phyloP scores from a whole-genome alignment of 2,888 invertebrate genomes.

The Caradrina clavipalpis region DNA sequence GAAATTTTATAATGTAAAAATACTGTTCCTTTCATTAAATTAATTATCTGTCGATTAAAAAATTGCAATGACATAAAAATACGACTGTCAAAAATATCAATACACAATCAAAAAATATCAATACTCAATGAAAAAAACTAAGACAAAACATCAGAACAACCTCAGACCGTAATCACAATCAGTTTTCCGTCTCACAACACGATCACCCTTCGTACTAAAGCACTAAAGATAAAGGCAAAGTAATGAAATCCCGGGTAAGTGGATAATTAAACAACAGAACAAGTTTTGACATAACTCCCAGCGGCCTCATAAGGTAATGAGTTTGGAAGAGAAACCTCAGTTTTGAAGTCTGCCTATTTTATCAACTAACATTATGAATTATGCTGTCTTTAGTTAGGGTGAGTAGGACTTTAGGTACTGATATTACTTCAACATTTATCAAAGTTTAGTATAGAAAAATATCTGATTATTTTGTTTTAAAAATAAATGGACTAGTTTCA shows the following conservation, averaged over 20 bases:
- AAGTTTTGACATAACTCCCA: slow-evolving; percentile 64
- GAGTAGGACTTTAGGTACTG: background rate
- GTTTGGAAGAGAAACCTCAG: slow-evolving; percentile 57
- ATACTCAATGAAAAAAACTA: slow-evolving; percentile 1
- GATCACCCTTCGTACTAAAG: slow-evolving; percentile 27
- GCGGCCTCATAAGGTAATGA: slow-evolving; percentile 66
- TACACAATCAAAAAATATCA: slow-evolving; percentile 1
- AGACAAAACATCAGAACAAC: slow-evolving; percentile 24
- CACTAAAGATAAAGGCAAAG: slow-evolving; percentile 55
- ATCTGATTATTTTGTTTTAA: too few species aligned
- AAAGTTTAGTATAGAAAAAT: too few species aligned
- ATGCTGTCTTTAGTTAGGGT: slow-evolving; percentile 12
- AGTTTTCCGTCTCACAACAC: slow-evolving; percentile 39
- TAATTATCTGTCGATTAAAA: too few species aligned
- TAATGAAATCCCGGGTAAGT: slow-evolving; percentile 63
- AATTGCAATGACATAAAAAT: background rate
- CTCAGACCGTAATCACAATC: slow-evolving; percentile 39
- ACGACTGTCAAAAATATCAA: slow-evolving; percentile 8
- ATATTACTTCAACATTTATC: background rate
- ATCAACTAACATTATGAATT: slow-evolving; percentile 52
- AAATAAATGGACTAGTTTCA: too few species aligned
- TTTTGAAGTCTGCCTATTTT: slow-evolving; percentile 43
- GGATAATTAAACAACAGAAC: slow-evolving; percentile 61
- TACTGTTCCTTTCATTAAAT: too few species aligned
- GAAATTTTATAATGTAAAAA: too few species aligned